Base-by-base conservation (phyloP, 2,888 invertebrate genomes). In the Charanyca ferruginea region DNA sequence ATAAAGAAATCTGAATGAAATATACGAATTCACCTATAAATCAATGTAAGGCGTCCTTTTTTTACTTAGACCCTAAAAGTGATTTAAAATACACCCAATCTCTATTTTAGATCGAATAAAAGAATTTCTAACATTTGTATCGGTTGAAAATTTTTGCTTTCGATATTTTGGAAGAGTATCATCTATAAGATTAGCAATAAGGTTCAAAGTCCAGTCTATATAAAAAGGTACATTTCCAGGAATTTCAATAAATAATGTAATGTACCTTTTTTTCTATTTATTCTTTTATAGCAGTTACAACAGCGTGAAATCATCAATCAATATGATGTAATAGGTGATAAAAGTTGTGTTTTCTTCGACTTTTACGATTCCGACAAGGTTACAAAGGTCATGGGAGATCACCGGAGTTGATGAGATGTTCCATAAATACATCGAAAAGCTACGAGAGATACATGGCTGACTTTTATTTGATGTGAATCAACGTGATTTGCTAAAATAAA, bases 311-410 rank as follows among this genome's bases (percentile, higher is more conserved):
- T 54, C 63, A 49, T 70, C 49, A 54, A 71, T 71, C 20, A 32
- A 25, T 51, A 13, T 72, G 45, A 52, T 55, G 25, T 45, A 49
- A 53, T 60, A 38, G 32, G 45, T 25, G 41, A 41, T 63, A 71
- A 71, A 71, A 45, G 38, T 9, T n/a, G 23, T 70, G 20, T 71
- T 71, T 63, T 71, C 54, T 71, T 41, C 23, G 20, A 55, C 38
- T 55, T 71, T 64, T 23, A 45, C 23, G 51, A 35, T 22, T 32
- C 2, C 1, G 4, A 41, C 41, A 55, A 51, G 20, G 72, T 41
- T 3, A 13, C 13, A 20, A 35, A 64, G 64, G 49, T 69, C 64
- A 54, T 13, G 20, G n/a, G 5, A 41, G 49, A 60, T 60, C 60
- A 42, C 4, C n/a, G 7, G 16, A 16, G 6, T 42, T 48, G n/a